A percentile compares a stretch with the other conserved stretches of the same genome.
Evolutionary conservation across 2,888 invertebrate species (phyloP).

Genomic region (Sarcophaga rosellei): DNA sequence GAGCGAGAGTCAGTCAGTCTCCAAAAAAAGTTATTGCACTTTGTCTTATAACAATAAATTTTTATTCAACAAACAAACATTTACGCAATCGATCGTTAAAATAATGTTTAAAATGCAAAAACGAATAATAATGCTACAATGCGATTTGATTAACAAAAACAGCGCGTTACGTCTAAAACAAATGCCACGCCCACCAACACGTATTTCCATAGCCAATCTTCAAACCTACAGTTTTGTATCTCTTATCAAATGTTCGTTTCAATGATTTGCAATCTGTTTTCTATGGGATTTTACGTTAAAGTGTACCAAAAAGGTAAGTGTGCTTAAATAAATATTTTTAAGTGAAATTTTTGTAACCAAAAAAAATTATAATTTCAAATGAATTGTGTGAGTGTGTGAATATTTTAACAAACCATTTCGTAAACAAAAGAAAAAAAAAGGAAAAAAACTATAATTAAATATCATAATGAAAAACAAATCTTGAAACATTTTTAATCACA

Average conservation of each 20-base stretch:
- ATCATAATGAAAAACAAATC: not conserved
- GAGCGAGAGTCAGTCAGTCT: not conserved
- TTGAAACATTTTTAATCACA: not conserved
- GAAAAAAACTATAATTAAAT: not conserved
- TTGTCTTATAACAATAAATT: constrained; percentile 68
- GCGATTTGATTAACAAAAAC: constrained; percentile 52
- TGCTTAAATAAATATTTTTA: not conserved
- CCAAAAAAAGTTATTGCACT: constrained; percentile 22
- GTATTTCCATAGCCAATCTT: not conserved
- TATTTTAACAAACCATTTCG: constrained; percentile 19
- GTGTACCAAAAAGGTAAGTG: constrained; percentile 48
- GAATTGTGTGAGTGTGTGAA: constrained; percentile 46
- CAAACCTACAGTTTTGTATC: not conserved
- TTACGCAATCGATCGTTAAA: not conserved
- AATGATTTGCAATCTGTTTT: not conserved
- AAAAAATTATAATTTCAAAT: constrained; percentile 6
- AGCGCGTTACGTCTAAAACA: not conserved
- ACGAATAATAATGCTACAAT: constrained; percentile 47
- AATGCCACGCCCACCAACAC: constrained; percentile 3
- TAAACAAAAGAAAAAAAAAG: not conserved
- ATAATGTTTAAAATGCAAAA: not conserved
- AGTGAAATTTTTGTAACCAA: constrained; percentile 4
- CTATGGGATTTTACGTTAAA: constrained; percentile 30
- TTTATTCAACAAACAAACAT: constrained; percentile 22
- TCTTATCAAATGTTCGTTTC: not conserved